Conservation (phyloP, 2,113 vertebrate genomes). For the Panurus biarmicus region DNA sequence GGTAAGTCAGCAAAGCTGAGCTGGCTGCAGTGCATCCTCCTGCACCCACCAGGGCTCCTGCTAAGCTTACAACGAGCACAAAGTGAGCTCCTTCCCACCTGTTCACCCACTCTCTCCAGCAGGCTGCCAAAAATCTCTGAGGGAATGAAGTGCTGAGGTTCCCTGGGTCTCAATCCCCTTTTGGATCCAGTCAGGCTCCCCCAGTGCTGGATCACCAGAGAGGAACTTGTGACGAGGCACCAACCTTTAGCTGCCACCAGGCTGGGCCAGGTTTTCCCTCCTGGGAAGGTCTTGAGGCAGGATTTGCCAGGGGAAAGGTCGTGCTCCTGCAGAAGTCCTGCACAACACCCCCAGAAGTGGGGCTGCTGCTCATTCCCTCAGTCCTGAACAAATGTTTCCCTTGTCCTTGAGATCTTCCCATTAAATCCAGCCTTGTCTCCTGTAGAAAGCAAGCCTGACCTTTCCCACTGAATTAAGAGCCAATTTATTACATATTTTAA, state of each 20-base stretch:
- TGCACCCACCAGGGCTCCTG: neutral
- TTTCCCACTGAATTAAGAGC: constrained; percentile 9
- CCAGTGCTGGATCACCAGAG: neutral
- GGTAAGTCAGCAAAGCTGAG: neutral
- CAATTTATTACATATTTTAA: constrained; percentile 41
- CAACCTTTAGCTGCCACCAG: no score
- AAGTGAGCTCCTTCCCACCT: neutral
- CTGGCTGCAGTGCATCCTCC: neutral
- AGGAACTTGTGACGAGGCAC: no score
- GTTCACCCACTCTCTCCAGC: neutral
- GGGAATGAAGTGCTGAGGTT: rapidly evolving
- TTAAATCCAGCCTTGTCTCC: neutral
- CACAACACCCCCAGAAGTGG: rapidly evolving
- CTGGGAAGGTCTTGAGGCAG: neutral
- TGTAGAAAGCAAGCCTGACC: neutral
- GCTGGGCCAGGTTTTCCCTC: neutral
- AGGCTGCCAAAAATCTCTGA: neutral
- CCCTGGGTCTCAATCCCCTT: rapidly evolving
- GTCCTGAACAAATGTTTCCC: neutral
- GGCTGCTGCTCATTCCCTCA: neutral
- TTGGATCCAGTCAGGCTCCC: rapidly evolving
- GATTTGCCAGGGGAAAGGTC: neutral
- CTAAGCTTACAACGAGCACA: neutral
- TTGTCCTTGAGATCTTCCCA: constrained; percentile 15
- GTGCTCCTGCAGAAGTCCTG: neutral